Conservation (phyloP, 2,888 invertebrate species). For the Lysandra bellargus region DNA sequence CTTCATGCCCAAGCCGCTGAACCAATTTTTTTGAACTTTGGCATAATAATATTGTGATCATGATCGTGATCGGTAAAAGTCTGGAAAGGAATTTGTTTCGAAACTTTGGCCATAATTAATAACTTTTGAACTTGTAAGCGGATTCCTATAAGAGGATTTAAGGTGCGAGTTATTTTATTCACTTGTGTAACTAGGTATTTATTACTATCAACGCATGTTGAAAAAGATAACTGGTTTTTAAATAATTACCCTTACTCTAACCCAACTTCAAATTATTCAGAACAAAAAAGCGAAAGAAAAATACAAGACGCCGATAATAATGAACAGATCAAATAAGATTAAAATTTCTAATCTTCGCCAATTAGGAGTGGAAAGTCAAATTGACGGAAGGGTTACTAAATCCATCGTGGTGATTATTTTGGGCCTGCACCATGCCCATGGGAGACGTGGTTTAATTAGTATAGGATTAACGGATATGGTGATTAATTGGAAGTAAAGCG, state of each 20-base stretch:
- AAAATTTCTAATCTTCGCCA: slow-evolving; percentile 37
- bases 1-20: not conserved
- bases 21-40: not conserved
- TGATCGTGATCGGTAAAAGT: not conserved
- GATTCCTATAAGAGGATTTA: not conserved
- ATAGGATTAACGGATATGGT: slow-evolving; percentile 57
- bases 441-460: slow-evolving; percentile 68
- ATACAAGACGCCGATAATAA: not conserved
- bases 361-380: slow-evolving; percentile 57
- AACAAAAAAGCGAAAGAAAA: not conserved
- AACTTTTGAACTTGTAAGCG: not conserved
- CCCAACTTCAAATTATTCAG: not conserved
- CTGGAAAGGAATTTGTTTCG: not conserved
- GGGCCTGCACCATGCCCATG: slow-evolving; percentile 47
- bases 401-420: slow-evolving; percentile 62
- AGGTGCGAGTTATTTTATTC: not conserved
- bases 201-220: too few species aligned
- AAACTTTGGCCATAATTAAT: not conserved
- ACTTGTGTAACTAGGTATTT: rapidly evolving
- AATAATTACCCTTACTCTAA: not conserved
- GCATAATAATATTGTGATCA: too few species aligned
- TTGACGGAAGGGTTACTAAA: slow-evolving; percentile 58
- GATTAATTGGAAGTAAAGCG: slow-evolving; percentile 57
- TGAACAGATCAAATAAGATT: not conserved
- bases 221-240: too few species aligned